Evolutionary conservation across 1,140 invertebrate genomes (phyloP).

Genomic region (Ericerus pela): DNA sequence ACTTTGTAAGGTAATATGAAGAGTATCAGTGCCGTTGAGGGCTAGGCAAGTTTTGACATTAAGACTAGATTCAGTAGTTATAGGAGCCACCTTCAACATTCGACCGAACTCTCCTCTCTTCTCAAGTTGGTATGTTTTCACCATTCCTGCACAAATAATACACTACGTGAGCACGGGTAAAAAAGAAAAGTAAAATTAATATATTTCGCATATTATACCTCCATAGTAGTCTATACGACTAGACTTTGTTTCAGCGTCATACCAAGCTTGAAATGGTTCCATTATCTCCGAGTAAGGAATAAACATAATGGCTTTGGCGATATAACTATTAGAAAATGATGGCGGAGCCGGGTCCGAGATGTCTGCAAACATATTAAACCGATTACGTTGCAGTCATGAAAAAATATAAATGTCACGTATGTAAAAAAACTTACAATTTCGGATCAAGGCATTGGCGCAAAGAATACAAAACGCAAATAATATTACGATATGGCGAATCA

Average conservation of each 20-base stretch:
- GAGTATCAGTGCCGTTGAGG: slow-evolving; percentile 56
- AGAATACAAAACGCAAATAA: too few relatives aligned
- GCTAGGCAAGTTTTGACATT: slow-evolving; percentile 69
- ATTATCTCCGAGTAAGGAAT: slow-evolving; percentile 87
- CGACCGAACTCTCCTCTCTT: slow-evolving; percentile 48
- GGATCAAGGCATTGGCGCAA: too few relatives aligned
- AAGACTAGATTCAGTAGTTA: slow-evolving; percentile 54
- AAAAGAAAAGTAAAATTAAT: not conserved
- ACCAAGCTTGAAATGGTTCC: slow-evolving; percentile 81
- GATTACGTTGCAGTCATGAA: too few relatives aligned
- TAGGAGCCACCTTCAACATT: slow-evolving; percentile 68
- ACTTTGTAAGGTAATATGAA: slow-evolving; percentile 51
- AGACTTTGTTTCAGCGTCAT: slow-evolving; percentile 48
- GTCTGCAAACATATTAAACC: too few relatives aligned
- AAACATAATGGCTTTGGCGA: slow-evolving; percentile 53
- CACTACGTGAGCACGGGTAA: not conserved
- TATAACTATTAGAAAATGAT: slow-evolving; percentile 51
- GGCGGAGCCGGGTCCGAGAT: too few relatives aligned
- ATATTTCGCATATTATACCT: slow-evolving; percentile 35
- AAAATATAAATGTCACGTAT: too few relatives aligned
- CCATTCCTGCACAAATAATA: slow-evolving; percentile 43
- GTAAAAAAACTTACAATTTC: too few relatives aligned
- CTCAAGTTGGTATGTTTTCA: slow-evolving; percentile 69
- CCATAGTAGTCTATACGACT: slow-evolving; percentile 92
- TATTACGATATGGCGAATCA: too few relatives aligned